Evolutionary conservation across 2,113 vertebrate genomes (phyloP).

Genomic region (Psettodes erumei): DNA sequence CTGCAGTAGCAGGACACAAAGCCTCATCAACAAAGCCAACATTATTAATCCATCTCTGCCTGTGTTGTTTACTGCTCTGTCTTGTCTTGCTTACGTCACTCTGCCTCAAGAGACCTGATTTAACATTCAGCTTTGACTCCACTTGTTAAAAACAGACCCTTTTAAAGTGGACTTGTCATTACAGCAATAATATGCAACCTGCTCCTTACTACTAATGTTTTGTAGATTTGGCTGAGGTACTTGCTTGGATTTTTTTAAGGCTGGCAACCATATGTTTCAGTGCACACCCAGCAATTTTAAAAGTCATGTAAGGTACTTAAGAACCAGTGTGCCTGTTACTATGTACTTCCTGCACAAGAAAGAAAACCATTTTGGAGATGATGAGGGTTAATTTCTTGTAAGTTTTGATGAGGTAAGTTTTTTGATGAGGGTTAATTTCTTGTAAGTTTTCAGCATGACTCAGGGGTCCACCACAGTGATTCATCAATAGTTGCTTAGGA

Average conservation of each 20-base stretch:
- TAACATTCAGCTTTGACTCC: slow-evolving; percentile 35
- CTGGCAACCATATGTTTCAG: background rate
- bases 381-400: slow-evolving; percentile 49
- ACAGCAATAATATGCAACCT: background rate
- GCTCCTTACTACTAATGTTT: slow-evolving; percentile 6
- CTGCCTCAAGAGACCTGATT: slow-evolving; percentile 32
- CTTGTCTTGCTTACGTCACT: slow-evolving; percentile 45
- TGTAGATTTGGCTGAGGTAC: background rate
- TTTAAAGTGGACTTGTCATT: slow-evolving; percentile 34
- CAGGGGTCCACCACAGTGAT: slow-evolving; percentile 35
- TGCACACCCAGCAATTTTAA: background rate
- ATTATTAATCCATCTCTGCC: slow-evolving; percentile 62
- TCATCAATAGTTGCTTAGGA: slow-evolving; percentile 72
- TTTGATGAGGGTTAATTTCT: slow-evolving; percentile 43
- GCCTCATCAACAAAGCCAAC: slow-evolving; percentile 61
- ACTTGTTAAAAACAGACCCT: slow-evolving; percentile 22
- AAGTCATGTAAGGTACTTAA: background rate
- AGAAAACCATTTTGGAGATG: slow-evolving; percentile 36
- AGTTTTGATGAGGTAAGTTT: too few relatives aligned
- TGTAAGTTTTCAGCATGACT: slow-evolving; percentile 51
- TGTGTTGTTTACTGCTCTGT: slow-evolving; percentile 53
- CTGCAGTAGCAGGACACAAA: slow-evolving; percentile 42
- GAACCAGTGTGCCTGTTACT: slow-evolving; percentile 31
- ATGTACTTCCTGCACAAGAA: slow-evolving; percentile 31
- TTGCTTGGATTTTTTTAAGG: background rate